phyloP scores from a whole-genome alignment of 1,140 invertebrate species.

The Caerostris darwini region DNA sequence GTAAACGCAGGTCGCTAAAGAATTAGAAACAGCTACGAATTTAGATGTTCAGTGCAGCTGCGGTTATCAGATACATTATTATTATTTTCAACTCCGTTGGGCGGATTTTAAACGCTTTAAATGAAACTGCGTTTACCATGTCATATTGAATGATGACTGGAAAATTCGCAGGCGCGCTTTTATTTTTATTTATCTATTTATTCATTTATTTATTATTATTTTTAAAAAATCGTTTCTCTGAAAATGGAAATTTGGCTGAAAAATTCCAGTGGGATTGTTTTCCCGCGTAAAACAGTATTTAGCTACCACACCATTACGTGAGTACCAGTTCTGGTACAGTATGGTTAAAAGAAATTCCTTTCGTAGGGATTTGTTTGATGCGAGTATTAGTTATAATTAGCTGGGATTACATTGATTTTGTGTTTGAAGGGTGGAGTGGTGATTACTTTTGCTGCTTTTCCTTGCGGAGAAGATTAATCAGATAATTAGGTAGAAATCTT shows the following conservation, averaged over 20 bases:
- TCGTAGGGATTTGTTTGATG: too few relatives aligned
- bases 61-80: slow-evolving; percentile 44
- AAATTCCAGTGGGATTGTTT: neutral
- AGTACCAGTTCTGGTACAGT: too few relatives aligned
- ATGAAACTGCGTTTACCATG: slow-evolving; percentile 41
- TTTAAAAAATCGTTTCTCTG: neutral
- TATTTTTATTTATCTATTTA: neutral
- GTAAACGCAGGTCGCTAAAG: neutral
- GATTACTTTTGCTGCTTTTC: too few relatives aligned
- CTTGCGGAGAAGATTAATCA: too few relatives aligned
- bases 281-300: neutral
- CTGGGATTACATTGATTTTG: too few relatives aligned
- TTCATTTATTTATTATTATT: neutral
- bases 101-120: slow-evolving; percentile 40
- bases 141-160: too few relatives aligned
- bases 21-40: slow-evolving; percentile 62
- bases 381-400: too few relatives aligned
- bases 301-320: neutral
- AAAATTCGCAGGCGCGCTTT: too few relatives aligned
- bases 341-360: too few relatives aligned
- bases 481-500: too few relatives aligned
- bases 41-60: slow-evolving; percentile 32
- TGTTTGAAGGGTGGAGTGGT: too few relatives aligned
- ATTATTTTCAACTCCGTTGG: slow-evolving; percentile 38
- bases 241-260: neutral